These are phyloP conservation scores for Xestoiulus laeticollis DNA, from an alignment of 2,888 invertebrate species.

Conservation along the genomic window DNA sequence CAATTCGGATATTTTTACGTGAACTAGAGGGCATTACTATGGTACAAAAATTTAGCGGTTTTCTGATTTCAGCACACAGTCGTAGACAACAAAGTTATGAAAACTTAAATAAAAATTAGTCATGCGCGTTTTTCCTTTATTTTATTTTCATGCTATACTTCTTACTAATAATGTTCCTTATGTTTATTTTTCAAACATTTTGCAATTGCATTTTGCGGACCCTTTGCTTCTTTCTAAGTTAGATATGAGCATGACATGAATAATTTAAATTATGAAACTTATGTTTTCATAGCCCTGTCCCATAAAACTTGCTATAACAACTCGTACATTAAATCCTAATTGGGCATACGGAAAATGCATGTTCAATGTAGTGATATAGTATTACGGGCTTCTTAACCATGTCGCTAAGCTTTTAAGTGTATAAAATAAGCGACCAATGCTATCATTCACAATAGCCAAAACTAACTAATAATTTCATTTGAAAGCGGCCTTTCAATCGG, in stretches of 20 bases:
- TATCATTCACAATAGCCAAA: background rate
- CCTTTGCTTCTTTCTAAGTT: no score
- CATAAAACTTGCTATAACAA: background rate
- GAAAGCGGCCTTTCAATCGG: constrained; percentile 7
- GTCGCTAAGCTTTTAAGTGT: background rate
- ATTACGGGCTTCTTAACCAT: constrained; percentile 19
- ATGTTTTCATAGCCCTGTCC: background rate
- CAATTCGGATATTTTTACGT: background rate
- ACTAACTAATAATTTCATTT: constrained; percentile 7
- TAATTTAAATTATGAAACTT: background rate
- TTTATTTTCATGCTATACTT: background rate
- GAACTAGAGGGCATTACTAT: background rate
- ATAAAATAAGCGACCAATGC: background rate
- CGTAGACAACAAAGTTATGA: no score
- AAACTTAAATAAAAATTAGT: background rate
- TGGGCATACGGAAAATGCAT: background rate
- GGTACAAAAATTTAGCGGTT: background rate
- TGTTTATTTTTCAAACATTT: no score
- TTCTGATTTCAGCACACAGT: no score
- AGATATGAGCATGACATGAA: background rate
- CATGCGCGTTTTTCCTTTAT: no score
- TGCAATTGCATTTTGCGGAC: no score
- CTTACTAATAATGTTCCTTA: no score
- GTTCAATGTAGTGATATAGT: background rate
- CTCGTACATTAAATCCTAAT: background rate